phyloP scores from a whole-genome alignment of 1,140 invertebrate genomes.

The Bombus consobrinus region DNA sequence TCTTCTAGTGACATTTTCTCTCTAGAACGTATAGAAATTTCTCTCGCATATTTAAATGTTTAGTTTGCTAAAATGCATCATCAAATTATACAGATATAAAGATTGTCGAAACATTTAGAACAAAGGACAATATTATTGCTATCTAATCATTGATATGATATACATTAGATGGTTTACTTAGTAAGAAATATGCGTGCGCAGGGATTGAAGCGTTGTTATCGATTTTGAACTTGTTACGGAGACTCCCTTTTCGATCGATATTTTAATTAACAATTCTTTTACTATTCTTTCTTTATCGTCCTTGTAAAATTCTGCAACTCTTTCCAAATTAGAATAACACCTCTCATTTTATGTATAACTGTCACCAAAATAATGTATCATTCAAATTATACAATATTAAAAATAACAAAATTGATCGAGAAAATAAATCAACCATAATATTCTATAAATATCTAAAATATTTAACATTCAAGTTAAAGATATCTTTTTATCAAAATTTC shows the following conservation, averaged over 20 bases:
- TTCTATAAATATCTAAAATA: not conserved
- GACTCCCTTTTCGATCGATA: conserved; percentile 30
- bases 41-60: not conserved
- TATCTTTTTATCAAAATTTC: not conserved
- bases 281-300: not conserved
- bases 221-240: conserved; percentile 24
- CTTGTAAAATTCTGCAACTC: not conserved
- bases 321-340: not conserved
- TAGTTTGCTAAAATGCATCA: not conserved
- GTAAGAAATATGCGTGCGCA: conserved; percentile 14
- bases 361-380: not conserved
- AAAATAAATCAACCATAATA: not conserved
- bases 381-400: not conserved
- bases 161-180: not conserved
- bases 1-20: not conserved
- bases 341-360: not conserved
- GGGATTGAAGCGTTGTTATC: conserved; percentile 24
- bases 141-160: conserved; percentile 4
- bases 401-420: not conserved
- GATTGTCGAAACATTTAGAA: not conserved
- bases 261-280: not conserved
- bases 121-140: not conserved
- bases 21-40: not conserved
- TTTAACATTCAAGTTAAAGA: not conserved
- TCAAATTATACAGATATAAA: not conserved